Evolutionary conservation across 2,797 vertebrate species (phyloP).

Genomic region (Urosaurus nigricauda): DNA sequence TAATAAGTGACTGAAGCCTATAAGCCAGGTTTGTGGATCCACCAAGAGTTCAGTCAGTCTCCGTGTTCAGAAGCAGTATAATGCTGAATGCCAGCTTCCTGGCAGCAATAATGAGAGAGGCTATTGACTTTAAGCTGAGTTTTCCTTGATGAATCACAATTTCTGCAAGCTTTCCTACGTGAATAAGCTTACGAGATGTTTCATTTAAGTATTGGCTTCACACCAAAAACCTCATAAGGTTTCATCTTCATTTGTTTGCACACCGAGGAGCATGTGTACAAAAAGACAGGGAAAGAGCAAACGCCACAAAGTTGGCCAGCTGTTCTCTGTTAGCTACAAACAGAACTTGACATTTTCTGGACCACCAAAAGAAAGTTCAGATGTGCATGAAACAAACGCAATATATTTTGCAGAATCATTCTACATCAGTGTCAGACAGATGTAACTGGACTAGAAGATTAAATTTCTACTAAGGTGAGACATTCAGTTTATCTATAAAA

Average conservation of each 20-base stretch:
- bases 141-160: not conserved
- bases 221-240: not conserved
- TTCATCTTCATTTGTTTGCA: not conserved
- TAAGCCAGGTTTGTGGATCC: not conserved
- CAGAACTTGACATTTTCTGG: not conserved
- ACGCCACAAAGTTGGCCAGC: not conserved
- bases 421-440: not conserved
- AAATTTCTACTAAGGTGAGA: not conserved
- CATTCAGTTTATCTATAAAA: not conserved
- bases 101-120: not conserved
- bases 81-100: not conserved
- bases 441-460: not conserved
- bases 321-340: not conserved
- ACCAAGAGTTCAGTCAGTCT: not conserved
- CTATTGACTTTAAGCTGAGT: no score
- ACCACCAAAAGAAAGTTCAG: not conserved
- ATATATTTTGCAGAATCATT: not conserved
- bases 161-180: not conserved
- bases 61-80: not conserved
- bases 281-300: not conserved
- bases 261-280: not conserved
- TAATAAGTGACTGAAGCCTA: no score
- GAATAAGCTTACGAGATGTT: not conserved
- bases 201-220: not conserved
- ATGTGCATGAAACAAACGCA: not conserved